A percentile compares a stretch with the other conserved stretches of the same genome.
phyloP scores from a whole-genome alignment of 2,888 invertebrate species.

The Orthonychiurus folsomi region DNA sequence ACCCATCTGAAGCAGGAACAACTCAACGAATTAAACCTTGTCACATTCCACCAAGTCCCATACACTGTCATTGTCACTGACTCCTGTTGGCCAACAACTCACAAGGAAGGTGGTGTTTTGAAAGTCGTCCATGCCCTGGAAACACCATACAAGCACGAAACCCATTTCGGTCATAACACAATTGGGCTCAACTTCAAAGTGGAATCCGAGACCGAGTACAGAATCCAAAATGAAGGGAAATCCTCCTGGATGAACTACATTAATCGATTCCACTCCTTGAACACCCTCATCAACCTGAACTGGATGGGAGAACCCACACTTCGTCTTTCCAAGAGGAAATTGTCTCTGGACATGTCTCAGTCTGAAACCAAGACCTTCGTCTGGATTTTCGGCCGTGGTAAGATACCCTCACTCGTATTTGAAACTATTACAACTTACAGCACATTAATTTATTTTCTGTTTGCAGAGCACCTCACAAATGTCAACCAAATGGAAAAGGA shows the following conservation, averaged over 20 bases:
- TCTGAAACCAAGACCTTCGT: constrained; percentile 13
- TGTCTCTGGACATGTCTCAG: constrained; percentile 6
- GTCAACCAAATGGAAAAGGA: not conserved
- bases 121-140: constrained; percentile 24
- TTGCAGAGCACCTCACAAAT: not conserved
- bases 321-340: not conserved
- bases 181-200: constrained; percentile 30
- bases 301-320: constrained; percentile 8
- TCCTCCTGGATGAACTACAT: constrained; percentile 16
- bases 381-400: constrained; percentile 6
- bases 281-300: constrained; percentile 24
- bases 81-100: constrained; percentile 20
- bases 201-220: constrained; percentile 28
- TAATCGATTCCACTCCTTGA: constrained; percentile 23
- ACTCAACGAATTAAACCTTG: constrained; percentile 29
- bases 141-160: constrained; percentile 11
- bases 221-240: not conserved
- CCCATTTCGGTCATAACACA: constrained; percentile 19
- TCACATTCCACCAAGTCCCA: constrained; percentile 35
- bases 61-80: constrained; percentile 34
- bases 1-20: constrained; percentile 24
- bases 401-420: no score
- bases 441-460: no score
- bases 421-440: no score
- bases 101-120: constrained; percentile 33